phyloP scores from a whole-genome alignment of 2,888 invertebrate genomes.

The Micoletzkya japonica region DNA sequence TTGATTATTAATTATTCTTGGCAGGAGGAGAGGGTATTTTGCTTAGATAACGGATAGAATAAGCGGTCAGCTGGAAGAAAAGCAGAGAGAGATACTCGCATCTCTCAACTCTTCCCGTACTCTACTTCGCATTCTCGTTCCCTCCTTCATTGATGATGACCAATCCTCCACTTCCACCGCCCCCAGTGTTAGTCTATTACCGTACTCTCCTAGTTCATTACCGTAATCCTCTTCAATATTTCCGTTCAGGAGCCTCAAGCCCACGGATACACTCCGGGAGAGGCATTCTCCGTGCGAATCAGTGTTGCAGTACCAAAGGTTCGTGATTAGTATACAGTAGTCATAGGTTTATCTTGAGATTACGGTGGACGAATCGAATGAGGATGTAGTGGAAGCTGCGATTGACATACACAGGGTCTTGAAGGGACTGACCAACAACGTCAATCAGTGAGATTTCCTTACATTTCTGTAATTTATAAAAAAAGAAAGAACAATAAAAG shows the following conservation, averaged over 20 bases:
- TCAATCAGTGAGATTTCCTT: constrained; percentile 15
- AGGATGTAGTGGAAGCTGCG: constrained; percentile 12
- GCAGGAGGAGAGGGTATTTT: no score
- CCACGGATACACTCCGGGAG: constrained; percentile 14
- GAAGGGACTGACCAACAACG: constrained; percentile 3
- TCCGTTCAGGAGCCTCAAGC: constrained; percentile 17
- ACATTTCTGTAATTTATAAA: no score
- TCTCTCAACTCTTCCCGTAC: not conserved
- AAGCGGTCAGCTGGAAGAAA: no score
- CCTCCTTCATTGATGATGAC: constrained; percentile 14
- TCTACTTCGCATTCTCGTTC: constrained; percentile 24
- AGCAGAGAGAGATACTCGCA: no score
- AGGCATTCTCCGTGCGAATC: constrained; percentile 16
- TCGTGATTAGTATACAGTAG: not conserved
- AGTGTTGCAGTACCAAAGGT: constrained; percentile 4
- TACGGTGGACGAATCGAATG: constrained; percentile 5
- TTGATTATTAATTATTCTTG: not conserved
- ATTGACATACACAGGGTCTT: constrained; percentile 8
- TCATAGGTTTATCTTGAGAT: not conserved
- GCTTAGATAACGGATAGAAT: no score
- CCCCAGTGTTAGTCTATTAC: not conserved
- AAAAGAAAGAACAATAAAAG: no score
- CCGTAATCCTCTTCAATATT: not conserved
- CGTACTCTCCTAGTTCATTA: not conserved
- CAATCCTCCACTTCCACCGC: not conserved